Evolutionary conservation across 2,113 vertebrate species (phyloP), one percentile per base, ranked within the genome.

Genomic region (Ceyx margarethae): DNA sequence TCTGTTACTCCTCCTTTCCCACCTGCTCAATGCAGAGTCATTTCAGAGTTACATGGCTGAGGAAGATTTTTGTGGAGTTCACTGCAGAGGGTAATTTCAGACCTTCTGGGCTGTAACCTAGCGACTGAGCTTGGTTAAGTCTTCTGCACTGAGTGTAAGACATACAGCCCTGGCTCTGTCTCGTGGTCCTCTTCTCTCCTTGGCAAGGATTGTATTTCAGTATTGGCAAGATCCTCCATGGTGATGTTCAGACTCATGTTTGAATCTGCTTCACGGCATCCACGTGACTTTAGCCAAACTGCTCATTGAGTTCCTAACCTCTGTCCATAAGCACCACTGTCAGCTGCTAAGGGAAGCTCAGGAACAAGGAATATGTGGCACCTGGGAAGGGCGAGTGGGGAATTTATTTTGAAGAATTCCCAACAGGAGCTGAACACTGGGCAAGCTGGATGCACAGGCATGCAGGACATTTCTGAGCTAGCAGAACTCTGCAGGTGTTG

Each of bases 381-480:
- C 35, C 53, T 84, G 78, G 50, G 25, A 46, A 80, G 25, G 25
- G 40, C 9, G 35, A 40, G 23, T n/a, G 56, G 77, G 53, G 35
- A 64, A 29, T 79, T 96, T 65, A 7, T 14, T 76, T 76, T 76
- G 82, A 85, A 87, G 72, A 69, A 58, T 33, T 76, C 75, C 60
- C 82, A 94, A 3, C 42, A 80, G 69, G 66, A 94, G 53, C 82
- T 64, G 72, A 78, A 14, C 29, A 16, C 45, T 11, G 71, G 58
- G 58, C 72, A 90, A 3, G 5, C 40, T 69, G 80, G 68, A 80
- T 69, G 46, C 71, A 43, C 54, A 75, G 78, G 21, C 5, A 6
- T 51, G 51, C 82, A 88, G 68, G 76, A 91, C 68, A 28, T 88
- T 86, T 93, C 86, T 81, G 77, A 91, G 73, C 69, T 28, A 58